Conservation (phyloP, 2,797 vertebrate species). For the Bradypodion ventrale region DNA sequence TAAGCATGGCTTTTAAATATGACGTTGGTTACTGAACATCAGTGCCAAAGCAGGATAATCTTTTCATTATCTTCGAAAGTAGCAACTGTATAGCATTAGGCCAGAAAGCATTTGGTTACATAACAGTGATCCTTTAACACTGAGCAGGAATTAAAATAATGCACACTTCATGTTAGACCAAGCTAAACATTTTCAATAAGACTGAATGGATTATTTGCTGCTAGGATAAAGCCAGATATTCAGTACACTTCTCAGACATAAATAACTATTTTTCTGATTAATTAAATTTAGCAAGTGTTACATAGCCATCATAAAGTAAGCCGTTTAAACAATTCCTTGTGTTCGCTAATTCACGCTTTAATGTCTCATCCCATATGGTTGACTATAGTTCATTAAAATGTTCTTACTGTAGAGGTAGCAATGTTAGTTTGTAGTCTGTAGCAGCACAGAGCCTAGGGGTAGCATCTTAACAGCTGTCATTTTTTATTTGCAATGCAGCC, state of each 20-base stretch:
- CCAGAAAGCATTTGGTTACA: neutral
- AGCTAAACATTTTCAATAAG: constrained; percentile 1
- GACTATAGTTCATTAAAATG: constrained; percentile 3
- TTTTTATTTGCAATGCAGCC: too few relatives aligned
- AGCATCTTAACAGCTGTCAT: too few relatives aligned
- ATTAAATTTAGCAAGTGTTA: constrained; percentile 2
- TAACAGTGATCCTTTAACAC: neutral
- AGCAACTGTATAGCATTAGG: neutral
- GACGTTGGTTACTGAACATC: neutral
- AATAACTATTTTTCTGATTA: neutral
- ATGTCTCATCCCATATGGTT: neutral
- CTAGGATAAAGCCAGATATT: neutral
- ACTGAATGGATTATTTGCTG: neutral
- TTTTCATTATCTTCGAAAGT: neutral
- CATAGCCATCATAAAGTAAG: neutral
- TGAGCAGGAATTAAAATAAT: neutral
- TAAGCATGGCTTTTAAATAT: constrained; percentile 11
- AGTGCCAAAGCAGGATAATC: neutral
- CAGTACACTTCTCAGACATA: neutral
- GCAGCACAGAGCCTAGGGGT: too few relatives aligned
- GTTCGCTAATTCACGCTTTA: constrained; percentile 20
- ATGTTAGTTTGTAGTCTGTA: too few relatives aligned
- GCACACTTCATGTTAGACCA: constrained; percentile 4
- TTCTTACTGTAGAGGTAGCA: neutral
- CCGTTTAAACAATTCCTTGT: neutral